Evolutionary conservation across 2,888 invertebrate genomes (phyloP), one percentile per base, ranked within the genome.

Genomic region (Ceraclea dissimilis): DNA sequence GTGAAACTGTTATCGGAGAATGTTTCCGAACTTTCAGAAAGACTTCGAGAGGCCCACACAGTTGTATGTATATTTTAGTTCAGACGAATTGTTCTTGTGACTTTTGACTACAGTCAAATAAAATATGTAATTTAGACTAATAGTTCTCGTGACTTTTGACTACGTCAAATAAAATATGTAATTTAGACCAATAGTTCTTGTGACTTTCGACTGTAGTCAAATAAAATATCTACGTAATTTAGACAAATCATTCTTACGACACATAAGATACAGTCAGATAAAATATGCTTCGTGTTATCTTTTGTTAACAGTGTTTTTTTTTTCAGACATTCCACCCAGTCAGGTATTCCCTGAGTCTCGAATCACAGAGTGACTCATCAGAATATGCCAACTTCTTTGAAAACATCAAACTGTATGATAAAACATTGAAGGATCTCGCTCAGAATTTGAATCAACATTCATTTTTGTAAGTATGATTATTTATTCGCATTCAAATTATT

Each of bases 311-410:
- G 5, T 26, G 4, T 26, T 39, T 39, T 4, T 33, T 17, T 43
- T 60, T 60, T 0, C 63, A 77, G 76, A 67, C 73, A 20, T 75
- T 76, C 67, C 73, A 74, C 51, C 76, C 76, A 2, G 70, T 74
- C 1, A 68, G 70, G 0, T 59, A 72, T 22, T 71, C 75, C 0
- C 39, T 73, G 19, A 68, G 66, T 52, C 59, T 66, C 0, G 70
- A 70, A 20, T 51, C 66, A 2, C 63, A 65, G 5, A 31, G 58
- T 0, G 60, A 67, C 0, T 54, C 66, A 1, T 58, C 69, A 0
- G 71, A 72, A 54, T 67, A 64, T 57, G 56, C 64, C 6, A 63
- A 62, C 2, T 67, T 71, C 56, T 57, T 67, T 2, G 54, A 67
- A 2, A 74, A 74, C 57, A 70, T 76, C 16, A 73, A 72, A 46